phyloP scores from a whole-genome alignment of 2,113 vertebrate genomes.

The Leptodactylus fuscus region DNA sequence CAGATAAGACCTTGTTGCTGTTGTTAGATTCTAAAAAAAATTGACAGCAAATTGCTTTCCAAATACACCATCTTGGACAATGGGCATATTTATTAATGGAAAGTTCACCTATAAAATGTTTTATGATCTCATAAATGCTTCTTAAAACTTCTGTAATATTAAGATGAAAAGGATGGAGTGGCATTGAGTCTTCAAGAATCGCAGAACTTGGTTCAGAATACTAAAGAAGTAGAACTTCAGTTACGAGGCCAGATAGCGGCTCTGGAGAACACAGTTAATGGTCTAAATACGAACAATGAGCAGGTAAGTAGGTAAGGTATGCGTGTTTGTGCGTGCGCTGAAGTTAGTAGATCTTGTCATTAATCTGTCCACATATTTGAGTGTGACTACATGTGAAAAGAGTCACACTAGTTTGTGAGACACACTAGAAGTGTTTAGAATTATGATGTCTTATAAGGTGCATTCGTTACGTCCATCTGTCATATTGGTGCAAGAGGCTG shows the following conservation, averaged over 20 bases:
- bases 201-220: constrained; percentile 80
- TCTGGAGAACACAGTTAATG: constrained; percentile 83
- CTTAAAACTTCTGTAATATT: neutral
- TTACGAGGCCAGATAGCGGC: constrained; percentile 84
- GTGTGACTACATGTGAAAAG: no score
- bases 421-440: no score
- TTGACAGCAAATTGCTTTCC: no score
- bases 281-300: constrained; percentile 81
- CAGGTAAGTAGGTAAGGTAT: constrained; percentile 83
- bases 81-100: neutral
- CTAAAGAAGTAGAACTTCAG: constrained; percentile 82
- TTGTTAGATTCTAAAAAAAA: no score
- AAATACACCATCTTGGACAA: neutral
- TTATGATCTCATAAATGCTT: neutral
- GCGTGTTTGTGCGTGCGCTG: no score
- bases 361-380: no score
- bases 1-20: neutral
- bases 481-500: no score
- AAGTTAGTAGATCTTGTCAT: no score
- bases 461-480: no score
- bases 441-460: no score
- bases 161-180: constrained; percentile 93
- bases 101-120: neutral
- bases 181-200: constrained; percentile 85
- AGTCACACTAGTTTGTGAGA: no score